Percentiles rank a stretch among this genome's conserved stretches.
phyloP scores from a whole-genome alignment of 2,888 invertebrate genomes.

The Ctenicera cuprea region DNA sequence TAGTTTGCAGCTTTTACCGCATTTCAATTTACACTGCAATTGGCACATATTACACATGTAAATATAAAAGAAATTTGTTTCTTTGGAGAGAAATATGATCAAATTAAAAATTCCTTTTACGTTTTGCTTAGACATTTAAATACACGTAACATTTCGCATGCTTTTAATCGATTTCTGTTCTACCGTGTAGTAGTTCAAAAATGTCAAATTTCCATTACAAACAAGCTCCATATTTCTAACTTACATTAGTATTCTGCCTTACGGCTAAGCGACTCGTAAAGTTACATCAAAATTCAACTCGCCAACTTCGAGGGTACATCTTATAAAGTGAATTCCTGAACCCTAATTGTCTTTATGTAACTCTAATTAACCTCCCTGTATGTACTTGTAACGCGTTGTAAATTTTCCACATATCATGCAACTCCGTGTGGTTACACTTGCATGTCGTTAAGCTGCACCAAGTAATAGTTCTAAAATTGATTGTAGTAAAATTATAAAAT shows the following conservation, averaged over 20 bases:
- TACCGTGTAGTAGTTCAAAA: slow-evolving; percentile 17
- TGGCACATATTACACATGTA: slow-evolving; percentile 24
- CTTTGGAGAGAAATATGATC: neutral
- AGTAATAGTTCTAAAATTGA: neutral
- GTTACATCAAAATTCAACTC: slow-evolving; percentile 45
- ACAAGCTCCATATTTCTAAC: slow-evolving; percentile 39
- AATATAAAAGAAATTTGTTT: neutral
- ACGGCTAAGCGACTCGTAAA: slow-evolving; percentile 38
- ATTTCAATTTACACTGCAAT: slow-evolving; percentile 25
- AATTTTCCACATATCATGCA: slow-evolving; percentile 32
- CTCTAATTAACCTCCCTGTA: slow-evolving; percentile 29
- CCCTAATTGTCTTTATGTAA: slow-evolving; percentile 31
- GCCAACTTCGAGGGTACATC: slow-evolving; percentile 36
- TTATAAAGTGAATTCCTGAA: slow-evolving; percentile 39
- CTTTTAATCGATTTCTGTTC: slow-evolving; percentile 36
- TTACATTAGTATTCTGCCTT: slow-evolving; percentile 44
- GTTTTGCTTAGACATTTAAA: slow-evolving; percentile 13
- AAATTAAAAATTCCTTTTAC: slow-evolving; percentile 8
- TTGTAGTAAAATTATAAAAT: neutral
- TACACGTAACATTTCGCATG: slow-evolving; percentile 20
- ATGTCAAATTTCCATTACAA: slow-evolving; percentile 45
- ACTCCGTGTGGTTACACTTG: neutral
- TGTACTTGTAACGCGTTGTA: slow-evolving; percentile 18
- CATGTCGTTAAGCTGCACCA: slow-evolving; percentile 7
- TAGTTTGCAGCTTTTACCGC: slow-evolving; percentile 32